A percentile compares a stretch with the other conserved stretches of the same genome.
Evolutionary conservation across 1,140 invertebrate genomes (phyloP).

Genomic region (Oreohelix idahoensis): DNA sequence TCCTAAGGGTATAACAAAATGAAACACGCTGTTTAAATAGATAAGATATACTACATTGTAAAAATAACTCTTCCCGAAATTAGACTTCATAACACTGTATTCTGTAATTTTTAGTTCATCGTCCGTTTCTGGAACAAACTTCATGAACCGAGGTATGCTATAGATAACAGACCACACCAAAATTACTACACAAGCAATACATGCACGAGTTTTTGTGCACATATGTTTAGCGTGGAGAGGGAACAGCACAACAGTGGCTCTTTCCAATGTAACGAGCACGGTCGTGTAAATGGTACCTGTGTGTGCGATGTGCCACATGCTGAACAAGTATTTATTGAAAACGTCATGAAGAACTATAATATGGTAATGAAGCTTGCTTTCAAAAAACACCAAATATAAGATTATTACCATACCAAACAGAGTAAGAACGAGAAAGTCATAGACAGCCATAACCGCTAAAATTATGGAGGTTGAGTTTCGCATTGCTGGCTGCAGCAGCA

Average conservation of each 20-base stretch:
- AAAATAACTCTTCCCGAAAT: slow-evolving; percentile 40
- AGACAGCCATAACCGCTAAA: slow-evolving; percentile 66
- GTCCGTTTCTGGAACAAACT: no score
- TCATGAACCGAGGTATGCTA: no score
- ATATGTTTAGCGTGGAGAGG: slow-evolving; percentile 85
- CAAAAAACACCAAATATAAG: slow-evolving; percentile 85
- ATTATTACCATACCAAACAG: slow-evolving; percentile 82
- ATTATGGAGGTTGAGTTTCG: slow-evolving; percentile 66
- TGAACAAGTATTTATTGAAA: slow-evolving; percentile 76
- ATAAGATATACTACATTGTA: slow-evolving; percentile 47
- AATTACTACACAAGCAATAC: not conserved
- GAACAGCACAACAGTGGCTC: slow-evolving; percentile 84
- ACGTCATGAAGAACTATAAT: slow-evolving; percentile 75
- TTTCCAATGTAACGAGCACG: slow-evolving; percentile 84
- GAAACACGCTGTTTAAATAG: slow-evolving; percentile 42
- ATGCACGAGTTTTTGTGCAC: slow-evolving; percentile 77
- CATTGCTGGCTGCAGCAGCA: slow-evolving; percentile 66
- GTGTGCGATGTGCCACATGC: slow-evolving; percentile 80
- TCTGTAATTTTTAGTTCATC: no score
- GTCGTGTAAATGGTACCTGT: slow-evolving; percentile 92
- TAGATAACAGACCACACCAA: no score
- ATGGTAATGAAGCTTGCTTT: slow-evolving; percentile 82
- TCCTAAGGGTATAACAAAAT: slow-evolving; percentile 42
- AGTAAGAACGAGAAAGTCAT: slow-evolving; percentile 73
- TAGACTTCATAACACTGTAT: slow-evolving; percentile 27